Evolutionary conservation across 2,888 invertebrate genomes (phyloP), one percentile per base, ranked within the genome.

Genomic region (Metacarcinus magister): DNA sequence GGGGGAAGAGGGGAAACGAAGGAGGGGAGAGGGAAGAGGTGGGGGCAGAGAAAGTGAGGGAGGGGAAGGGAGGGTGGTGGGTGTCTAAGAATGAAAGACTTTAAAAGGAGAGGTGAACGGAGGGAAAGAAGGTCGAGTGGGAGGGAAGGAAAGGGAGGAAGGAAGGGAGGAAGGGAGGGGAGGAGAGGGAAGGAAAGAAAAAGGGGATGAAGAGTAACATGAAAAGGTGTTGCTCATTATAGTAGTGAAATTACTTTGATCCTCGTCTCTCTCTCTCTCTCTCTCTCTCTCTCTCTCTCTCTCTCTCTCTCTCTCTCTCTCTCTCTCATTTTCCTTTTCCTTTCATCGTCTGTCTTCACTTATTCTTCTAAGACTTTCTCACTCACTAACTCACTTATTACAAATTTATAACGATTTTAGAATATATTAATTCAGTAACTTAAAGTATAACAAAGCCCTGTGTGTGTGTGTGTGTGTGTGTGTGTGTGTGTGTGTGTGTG

Each of bases 281-380:
- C 46, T n/a, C 91, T 46, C 46, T 91, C 46, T 91, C 91, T 46
- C 91, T 91, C 91, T 91, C 91, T 91, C 91, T 91, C 82, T 82
- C 82, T 82, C 82, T 82, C 82, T 82, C 28, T 82, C 60, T 67
- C 60, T 67, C 60, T 67, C 91, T 43, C 91, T 91, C 44, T 44
- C 91, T 82, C 82, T 67, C 82, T 82, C n/a, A 23, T 23, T 23
- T 23, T 54, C 54, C 54, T 54, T 54, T 19, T 54, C 54, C 54
- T 54, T 54, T 19, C 54, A 54, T 39, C 39, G 39, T 39, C 39
- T 39, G 39, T 39, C 75, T 23, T 8, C 82, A 46, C 91, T 23
- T 5, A 28, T 28, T 91, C 44, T 91, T 91, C 44, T 19, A 48
- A 91, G 13, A 44, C 91, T 3, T 39, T 46, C 19, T n/a, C 44